A percentile compares a stretch with the other conserved stretches of the same genome.
Evolutionary conservation across 2,113 vertebrate species (phyloP).

Genomic region (Vulpes vulpes): DNA sequence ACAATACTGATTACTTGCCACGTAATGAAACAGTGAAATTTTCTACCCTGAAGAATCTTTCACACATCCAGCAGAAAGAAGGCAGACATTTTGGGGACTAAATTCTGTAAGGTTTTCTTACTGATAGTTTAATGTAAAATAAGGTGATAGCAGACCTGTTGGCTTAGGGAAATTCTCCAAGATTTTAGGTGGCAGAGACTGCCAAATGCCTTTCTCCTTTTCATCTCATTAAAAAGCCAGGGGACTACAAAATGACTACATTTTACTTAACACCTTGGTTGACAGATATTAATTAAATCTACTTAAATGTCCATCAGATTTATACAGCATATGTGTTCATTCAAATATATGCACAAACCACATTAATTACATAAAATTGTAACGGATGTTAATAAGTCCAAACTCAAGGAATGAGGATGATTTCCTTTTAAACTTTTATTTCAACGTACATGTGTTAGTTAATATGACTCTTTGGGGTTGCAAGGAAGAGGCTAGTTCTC

Average conservation of each 20-base stretch:
- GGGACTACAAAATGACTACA: background rate
- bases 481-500: background rate
- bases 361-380: background rate
- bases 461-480: background rate
- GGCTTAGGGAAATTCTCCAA: background rate
- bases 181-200: background rate
- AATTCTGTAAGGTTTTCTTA: slow-evolving; percentile 13
- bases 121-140: background rate
- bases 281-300: background rate
- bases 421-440: background rate
- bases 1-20: background rate
- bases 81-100: background rate
- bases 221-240: background rate
- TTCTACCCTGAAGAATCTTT: background rate
- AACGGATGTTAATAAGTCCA: background rate
- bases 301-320: background rate
- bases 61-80: background rate
- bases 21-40: background rate
- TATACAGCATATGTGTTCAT: background rate
- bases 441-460: background rate
- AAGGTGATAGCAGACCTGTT: background rate
- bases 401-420: background rate
- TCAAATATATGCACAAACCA: background rate
- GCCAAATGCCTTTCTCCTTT: background rate
- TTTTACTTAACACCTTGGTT: background rate